Evolutionary conservation across 2,797 vertebrate genomes (phyloP).

Genomic region (Poecilia picta): DNA sequence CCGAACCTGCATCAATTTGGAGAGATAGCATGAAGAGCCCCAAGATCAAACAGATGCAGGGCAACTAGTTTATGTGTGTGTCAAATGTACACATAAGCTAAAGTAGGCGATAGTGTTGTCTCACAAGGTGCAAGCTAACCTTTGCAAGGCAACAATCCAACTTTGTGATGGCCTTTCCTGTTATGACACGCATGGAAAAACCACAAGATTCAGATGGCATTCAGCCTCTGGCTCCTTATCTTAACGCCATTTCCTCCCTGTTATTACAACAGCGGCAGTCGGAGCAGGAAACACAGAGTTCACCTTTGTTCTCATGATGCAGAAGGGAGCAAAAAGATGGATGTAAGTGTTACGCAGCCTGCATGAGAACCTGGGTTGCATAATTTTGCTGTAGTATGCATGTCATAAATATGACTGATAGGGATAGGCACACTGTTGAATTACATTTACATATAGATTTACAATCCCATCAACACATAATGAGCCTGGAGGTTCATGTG

Average conservation of each 20-base stretch:
- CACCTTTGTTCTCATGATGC: slow-evolving; percentile 65
- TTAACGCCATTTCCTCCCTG: slow-evolving; percentile 52
- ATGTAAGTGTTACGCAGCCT: slow-evolving; percentile 62
- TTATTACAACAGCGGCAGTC: slow-evolving; percentile 45
- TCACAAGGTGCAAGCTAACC: slow-evolving; percentile 73
- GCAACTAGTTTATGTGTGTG: slow-evolving; percentile 44
- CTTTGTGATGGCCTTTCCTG: slow-evolving; percentile 79
- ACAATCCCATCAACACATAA: slow-evolving; percentile 75
- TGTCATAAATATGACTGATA: slow-evolving; percentile 77
- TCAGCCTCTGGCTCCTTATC: slow-evolving; percentile 77
- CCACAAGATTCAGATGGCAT: slow-evolving; percentile 81
- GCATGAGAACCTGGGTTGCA: slow-evolving; percentile 43
- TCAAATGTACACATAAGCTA: slow-evolving; percentile 48
- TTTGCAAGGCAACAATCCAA: slow-evolving; percentile 79
- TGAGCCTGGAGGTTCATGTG: slow-evolving; percentile 64
- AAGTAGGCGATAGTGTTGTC: slow-evolving; percentile 57
- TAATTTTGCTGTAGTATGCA: slow-evolving; percentile 64
- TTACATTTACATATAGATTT: slow-evolving; percentile 81
- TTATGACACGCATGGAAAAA: slow-evolving; percentile 81
- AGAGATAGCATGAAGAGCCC: slow-evolving; percentile 56
- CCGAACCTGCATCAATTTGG: slow-evolving; percentile 75
- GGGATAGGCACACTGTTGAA: slow-evolving; percentile 69
- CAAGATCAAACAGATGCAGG: slow-evolving; percentile 74
- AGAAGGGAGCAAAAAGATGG: slow-evolving; percentile 41
- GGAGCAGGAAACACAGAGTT: slow-evolving; percentile 60